phyloP scores from a whole-genome alignment of 1,140 invertebrate species.

The Adelges cooleyi region DNA sequence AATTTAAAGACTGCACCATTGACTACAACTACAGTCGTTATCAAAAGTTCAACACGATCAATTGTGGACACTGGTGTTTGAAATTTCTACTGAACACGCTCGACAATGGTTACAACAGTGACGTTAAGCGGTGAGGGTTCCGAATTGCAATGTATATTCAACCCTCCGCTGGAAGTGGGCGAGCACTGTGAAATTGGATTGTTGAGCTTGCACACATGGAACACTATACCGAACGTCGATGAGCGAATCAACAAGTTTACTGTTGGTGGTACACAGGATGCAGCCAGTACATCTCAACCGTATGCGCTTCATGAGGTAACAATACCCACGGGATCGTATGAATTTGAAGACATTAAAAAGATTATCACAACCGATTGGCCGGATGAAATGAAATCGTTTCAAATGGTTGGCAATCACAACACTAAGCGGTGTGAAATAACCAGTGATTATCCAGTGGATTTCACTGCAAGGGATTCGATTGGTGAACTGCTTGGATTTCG shows the following conservation, averaged over 20 bases:
- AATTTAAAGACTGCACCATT: constrained; percentile 31
- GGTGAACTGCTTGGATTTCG: no score
- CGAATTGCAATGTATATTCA: constrained; percentile 30
- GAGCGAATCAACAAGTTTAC: background rate
- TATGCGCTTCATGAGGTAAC: background rate
- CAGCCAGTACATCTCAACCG: background rate
- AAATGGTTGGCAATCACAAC: no score
- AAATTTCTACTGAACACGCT: constrained; percentile 32
- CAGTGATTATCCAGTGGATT: no score
- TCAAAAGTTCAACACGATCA: constrained; percentile 32
- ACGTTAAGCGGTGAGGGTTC: constrained; percentile 29
- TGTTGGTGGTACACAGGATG: background rate
- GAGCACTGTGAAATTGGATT: constrained; percentile 30
- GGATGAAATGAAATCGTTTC: no score
- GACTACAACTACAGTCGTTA: constrained; percentile 33
- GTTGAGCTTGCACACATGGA: constrained; percentile 26
- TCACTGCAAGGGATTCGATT: no score
- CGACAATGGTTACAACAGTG: constrained; percentile 25
- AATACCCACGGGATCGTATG: background rate
- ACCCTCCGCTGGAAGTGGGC: constrained; percentile 32
- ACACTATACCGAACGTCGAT: constrained; percentile 5
- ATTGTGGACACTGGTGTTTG: constrained; percentile 34
- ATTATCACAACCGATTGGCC: no score
- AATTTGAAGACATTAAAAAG: background rate
- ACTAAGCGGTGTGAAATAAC: no score